Percentiles rank a stretch among this genome's conserved stretches.
Conservation (phyloP, 2,888 invertebrate genomes). For the Fragum whitleyi region DNA sequence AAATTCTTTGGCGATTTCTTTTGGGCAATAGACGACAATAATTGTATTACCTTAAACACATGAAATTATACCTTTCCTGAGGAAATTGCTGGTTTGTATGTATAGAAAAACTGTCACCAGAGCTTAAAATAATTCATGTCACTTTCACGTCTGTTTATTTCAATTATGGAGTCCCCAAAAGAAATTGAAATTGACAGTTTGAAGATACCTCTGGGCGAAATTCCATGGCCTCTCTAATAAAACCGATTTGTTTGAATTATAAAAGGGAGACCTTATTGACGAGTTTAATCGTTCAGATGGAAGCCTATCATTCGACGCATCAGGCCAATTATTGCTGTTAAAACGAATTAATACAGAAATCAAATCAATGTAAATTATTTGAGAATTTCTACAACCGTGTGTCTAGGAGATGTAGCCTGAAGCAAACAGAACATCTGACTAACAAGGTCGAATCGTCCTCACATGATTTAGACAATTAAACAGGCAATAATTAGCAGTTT, state of each 20-base stretch:
- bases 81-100: slow-evolving; percentile 46
- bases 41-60: slow-evolving; percentile 56
- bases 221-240: slow-evolving; percentile 12
- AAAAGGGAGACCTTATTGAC: slow-evolving; percentile 21
- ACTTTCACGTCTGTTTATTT: slow-evolving; percentile 53
- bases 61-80: slow-evolving; percentile 54
- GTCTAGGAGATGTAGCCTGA: not conserved
- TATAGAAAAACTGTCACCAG: slow-evolving; percentile 45
- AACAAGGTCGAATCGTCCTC: too few species aligned
- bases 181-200: slow-evolving; percentile 29
- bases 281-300: slow-evolving; percentile 9
- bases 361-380: slow-evolving; percentile 2
- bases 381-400: not conserved
- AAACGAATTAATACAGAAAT: slow-evolving; percentile 25
- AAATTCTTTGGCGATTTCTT: slow-evolving; percentile 49
- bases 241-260: slow-evolving; percentile 28
- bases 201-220: slow-evolving; percentile 5
- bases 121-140: slow-evolving; percentile 63
- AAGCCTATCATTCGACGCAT: slow-evolving; percentile 19
- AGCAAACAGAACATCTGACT: too few species aligned
- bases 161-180: slow-evolving; percentile 52
- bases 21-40: slow-evolving; percentile 43
- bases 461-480: too few species aligned
- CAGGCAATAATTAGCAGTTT: too few species aligned
- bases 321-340: slow-evolving; percentile 22